Evolutionary conservation across 1,140 invertebrate species (phyloP).

Genomic region (Gryon sp.): DNA sequence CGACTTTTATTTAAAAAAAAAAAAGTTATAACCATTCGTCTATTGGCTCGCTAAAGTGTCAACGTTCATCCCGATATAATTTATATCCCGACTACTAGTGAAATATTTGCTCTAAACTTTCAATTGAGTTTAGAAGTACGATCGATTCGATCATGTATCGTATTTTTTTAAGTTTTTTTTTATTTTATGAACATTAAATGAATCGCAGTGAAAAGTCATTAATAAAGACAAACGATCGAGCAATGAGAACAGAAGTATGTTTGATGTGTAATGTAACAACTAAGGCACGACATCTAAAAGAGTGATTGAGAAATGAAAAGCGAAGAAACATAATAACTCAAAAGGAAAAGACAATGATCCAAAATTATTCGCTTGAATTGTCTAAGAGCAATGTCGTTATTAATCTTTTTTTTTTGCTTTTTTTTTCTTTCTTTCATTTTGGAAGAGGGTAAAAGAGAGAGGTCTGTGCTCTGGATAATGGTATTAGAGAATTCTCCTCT

Average conservation of each 20-base stretch:
- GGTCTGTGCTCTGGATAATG: constrained; percentile 77
- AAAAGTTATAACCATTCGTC: constrained; percentile 53
- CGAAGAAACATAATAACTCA: constrained; percentile 19
- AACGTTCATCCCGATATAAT: constrained; percentile 57
- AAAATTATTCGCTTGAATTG: constrained; percentile 54
- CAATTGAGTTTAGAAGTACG: constrained; percentile 62
- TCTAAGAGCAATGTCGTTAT: constrained; percentile 61
- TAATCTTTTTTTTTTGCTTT: constrained; percentile 38
- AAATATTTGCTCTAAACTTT: constrained; percentile 64
- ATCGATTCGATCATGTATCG: constrained; percentile 62
- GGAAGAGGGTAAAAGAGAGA: constrained; percentile 58
- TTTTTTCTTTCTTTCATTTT: too few relatives aligned
- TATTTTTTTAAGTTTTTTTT: too few relatives aligned
- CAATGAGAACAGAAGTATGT: constrained; percentile 32
- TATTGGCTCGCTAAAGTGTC: constrained; percentile 55
- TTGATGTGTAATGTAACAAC: constrained; percentile 37
- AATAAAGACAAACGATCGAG: constrained; percentile 4
- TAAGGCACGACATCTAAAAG: constrained; percentile 26
- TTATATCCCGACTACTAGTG: constrained; percentile 49
- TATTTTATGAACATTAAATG: constrained; percentile 11
- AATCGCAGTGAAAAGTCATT: too few relatives aligned
- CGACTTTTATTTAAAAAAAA: constrained; percentile 25
- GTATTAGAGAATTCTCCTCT: constrained; percentile 76
- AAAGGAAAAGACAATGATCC: constrained; percentile 39
- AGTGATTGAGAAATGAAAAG: constrained; percentile 35